Evolutionary conservation across 2,888 invertebrate species (phyloP), one percentile per base, ranked within the genome.

Genomic region (Teleiodes luculella): DNA sequence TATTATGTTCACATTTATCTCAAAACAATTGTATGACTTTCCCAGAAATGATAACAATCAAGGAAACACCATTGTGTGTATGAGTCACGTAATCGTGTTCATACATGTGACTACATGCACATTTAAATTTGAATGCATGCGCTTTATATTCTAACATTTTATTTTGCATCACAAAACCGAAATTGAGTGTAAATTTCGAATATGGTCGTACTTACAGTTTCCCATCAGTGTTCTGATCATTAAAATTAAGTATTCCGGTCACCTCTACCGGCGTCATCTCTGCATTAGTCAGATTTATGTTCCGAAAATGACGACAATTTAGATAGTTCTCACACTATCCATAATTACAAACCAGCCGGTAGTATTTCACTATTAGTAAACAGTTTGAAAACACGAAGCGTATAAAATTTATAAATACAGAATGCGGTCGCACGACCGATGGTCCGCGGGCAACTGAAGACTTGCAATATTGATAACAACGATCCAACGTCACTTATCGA

Each of bases 381-480:
- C 20, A 13, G 7, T 43, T 28, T 10, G 16, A 11, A 41, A 47
- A 43, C 28, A 28, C 43, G 28, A 28, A 13, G 41, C n/a, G 20
- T 6, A 43, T 28, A 43, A 43, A 47, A n/a, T 48, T 53, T 50
- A 60, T 53, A 50, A 3, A 11, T 24, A 41, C 14, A 55, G 57
- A 28, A 49, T 37, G 41, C 78, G 79, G 64, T 68, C 76, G 78
- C 59, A 58, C 79, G 65, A 70, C 67, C 64, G 66, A 78, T 70
- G 76, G 72, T 70, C 63, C 73, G 73, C 68, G 65, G 63, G 61
- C 71, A 71, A 87, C 86, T 87, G 78, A 72, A 74, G 72, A 66
- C 68, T 70, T 66, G 73, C 77, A 73, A 72, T 82, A 83, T 86
- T 84, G 87, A 87, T 87, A 88, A 86, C 78, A 74, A 66, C 52